These are phyloP conservation scores for Oxycera nigricornis DNA, from an alignment of 2,888 invertebrate species.

Conservation along the genomic window DNA sequence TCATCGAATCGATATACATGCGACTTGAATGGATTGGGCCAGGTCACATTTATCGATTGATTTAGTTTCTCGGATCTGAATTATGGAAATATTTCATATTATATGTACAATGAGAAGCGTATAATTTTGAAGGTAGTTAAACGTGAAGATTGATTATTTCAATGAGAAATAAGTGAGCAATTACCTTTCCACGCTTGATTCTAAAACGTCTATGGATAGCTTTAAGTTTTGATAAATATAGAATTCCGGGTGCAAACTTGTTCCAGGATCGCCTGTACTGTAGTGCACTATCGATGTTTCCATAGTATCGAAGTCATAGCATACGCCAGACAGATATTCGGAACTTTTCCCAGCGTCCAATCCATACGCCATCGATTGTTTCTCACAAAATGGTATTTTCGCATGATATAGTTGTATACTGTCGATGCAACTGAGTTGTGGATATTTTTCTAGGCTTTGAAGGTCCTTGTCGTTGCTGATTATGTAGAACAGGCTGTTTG, in stretches of 20 bases:
- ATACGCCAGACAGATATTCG: not conserved
- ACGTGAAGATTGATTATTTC: not conserved
- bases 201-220: not conserved
- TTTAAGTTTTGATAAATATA: not conserved
- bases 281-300: not conserved
- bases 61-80: too few species aligned
- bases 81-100: too few species aligned
- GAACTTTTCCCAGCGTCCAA: not conserved
- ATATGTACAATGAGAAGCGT: not conserved
- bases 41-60: not conserved
- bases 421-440: not conserved
- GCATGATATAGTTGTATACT: not conserved
- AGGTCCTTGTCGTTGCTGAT: not conserved
- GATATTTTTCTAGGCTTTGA: not conserved
- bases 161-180: not conserved
- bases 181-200: not conserved
- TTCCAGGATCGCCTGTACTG: not conserved
- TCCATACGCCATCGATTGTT: not conserved
- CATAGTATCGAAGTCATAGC: not conserved
- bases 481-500: not conserved
- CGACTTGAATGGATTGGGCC: not conserved
- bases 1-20: conserved; percentile 1
- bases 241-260: not conserved
- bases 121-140: not conserved
- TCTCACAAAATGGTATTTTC: not conserved